These are phyloP conservation scores for Picus viridis DNA, from an alignment of 2,797 vertebrate genomes.

Conservation along the genomic window DNA sequence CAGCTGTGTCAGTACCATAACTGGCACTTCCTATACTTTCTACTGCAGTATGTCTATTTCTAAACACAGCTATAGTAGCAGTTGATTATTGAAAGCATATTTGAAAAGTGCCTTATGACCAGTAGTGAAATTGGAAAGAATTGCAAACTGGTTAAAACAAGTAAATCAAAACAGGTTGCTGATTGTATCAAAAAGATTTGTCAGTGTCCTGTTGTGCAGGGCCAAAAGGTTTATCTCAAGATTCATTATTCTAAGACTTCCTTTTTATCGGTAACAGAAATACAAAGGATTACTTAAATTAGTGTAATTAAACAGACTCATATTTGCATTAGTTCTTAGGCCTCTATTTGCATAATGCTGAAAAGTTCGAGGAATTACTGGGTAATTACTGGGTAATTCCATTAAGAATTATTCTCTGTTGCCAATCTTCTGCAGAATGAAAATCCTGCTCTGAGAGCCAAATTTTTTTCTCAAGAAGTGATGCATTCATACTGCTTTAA, in stretches of 20 bases:
- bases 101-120: background rate
- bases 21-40: background rate
- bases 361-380: constrained; percentile 8
- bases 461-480: background rate
- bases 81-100: background rate
- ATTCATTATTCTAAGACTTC: background rate
- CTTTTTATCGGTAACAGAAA: background rate
- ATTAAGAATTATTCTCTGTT: constrained; percentile 1
- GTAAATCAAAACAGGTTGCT: background rate
- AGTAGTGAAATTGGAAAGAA: background rate
- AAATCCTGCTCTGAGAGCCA: background rate
- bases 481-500: background rate
- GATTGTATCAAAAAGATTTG: background rate
- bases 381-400: background rate
- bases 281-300: background rate
- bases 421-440: constrained; percentile 14
- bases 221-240: background rate
- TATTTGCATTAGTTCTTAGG: background rate
- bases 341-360: background rate
- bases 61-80: background rate
- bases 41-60: background rate
- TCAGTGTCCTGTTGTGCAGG: background rate
- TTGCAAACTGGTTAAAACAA: background rate
- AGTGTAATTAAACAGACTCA: background rate
- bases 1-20: background rate